Conservation (phyloP, 2,113 vertebrate genomes). For the Picathartes gymnocephalus region DNA sequence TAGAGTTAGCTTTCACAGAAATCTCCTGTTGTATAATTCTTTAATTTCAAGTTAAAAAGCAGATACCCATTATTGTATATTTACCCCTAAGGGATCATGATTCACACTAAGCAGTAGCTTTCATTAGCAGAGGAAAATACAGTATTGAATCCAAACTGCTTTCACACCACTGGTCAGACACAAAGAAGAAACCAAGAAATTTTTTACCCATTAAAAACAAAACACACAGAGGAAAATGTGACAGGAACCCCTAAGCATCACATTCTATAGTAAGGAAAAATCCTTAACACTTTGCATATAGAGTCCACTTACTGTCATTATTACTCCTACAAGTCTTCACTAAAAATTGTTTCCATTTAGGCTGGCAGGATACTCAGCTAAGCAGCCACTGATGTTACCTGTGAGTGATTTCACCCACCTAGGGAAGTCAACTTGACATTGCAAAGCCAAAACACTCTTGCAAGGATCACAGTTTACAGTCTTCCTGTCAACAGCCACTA, state of each 20-base stretch:
- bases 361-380: background rate
- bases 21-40: background rate
- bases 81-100: background rate
- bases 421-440: background rate
- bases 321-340: background rate
- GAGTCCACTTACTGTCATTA: background rate
- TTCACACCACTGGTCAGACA: background rate
- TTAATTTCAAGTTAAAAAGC: background rate
- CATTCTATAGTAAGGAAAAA: background rate
- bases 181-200: background rate
- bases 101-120: background rate
- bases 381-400: background rate
- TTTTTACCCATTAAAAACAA: background rate
- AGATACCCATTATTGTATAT: background rate
- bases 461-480: background rate
- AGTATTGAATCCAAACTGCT: background rate
- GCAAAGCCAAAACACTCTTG: background rate
- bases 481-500: background rate
- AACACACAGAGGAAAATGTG: accelerated
- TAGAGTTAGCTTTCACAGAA: background rate
- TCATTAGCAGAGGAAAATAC: background rate
- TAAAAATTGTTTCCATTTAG: background rate
- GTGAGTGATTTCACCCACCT: background rate
- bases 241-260: background rate
- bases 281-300: background rate